Base-by-base conservation (phyloP, 92 coral and sea anemone species). In the Bergia sp. region DNA sequence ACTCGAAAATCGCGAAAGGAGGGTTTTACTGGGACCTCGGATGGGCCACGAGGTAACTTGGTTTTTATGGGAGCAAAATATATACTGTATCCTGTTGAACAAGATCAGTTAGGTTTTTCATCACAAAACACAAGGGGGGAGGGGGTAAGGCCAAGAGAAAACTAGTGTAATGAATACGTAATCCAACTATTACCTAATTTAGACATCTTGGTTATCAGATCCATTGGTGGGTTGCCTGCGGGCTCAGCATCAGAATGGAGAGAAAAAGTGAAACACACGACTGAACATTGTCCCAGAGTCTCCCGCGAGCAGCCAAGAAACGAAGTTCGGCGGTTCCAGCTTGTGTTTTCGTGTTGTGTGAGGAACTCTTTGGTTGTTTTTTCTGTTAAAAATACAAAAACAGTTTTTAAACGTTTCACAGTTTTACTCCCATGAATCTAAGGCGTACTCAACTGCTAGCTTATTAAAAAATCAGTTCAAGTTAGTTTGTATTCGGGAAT, bases 291-390 rank as follows among this genome's bases (percentile, higher is more conserved):
- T 2, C 98, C 98, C 41, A 95, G 90, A 21, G 89, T 75, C 71
- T 95, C 98, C 55, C 92, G 98, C 6, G 77, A 73, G 81, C 98
- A 95, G 38, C 88, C 89, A 5, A 91, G 86, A 67, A 95, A 93
- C 18, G 69, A 61, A 8, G 95, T 92, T 21, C 92, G 57, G 13
- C 98, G 94, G 87, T 42, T 79, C 83, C 83, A 79, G 12, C 23
- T 79, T 23, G 66, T 79, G 42, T 9, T 79, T 9, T 47, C 83
- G 3, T 29, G 82, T 29, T 9, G 38, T 79, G 82, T 9, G 29
- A 79, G 23, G 7, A 49, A 3, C 49, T 79, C 66, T 23, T 7
- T 50, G 4, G 65, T 79, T 67, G 83, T 79, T 13, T 79, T 53
- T 79, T 53, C 83, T 79, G 83, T 47, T 10, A 37, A 6, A 43